Conservation (phyloP, 1,140 invertebrate species). For the Drosophila nasuta region DNA sequence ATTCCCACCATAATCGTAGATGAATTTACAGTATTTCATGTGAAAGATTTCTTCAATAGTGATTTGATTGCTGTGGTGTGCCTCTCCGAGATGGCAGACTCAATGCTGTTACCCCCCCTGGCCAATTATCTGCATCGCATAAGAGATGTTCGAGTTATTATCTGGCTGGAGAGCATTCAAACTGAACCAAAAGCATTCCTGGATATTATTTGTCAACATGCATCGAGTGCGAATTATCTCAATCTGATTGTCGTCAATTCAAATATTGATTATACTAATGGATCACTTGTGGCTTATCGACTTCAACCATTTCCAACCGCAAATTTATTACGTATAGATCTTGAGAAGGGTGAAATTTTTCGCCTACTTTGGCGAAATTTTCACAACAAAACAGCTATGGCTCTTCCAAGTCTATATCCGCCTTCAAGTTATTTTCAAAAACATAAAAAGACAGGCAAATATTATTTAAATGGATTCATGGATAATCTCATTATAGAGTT, state of each 20-base stretch:
- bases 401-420: neutral
- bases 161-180: neutral
- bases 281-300: neutral
- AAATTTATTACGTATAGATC: neutral
- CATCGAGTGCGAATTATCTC: neutral
- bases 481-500: constrained; percentile 6
- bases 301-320: constrained; percentile 22
- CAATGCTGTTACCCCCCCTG: constrained; percentile 3
- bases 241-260: constrained; percentile 6
- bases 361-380: constrained; percentile 9
- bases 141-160: constrained; percentile 10
- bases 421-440: neutral
- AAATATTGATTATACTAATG: neutral
- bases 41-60: neutral
- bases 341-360: neutral
- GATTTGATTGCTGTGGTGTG: constrained; percentile 25
- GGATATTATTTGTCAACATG: neutral
- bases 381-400: constrained; percentile 8
- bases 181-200: neutral
- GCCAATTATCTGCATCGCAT: constrained; percentile 14
- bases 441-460: neutral
- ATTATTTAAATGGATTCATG: neutral
- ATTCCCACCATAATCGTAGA: constrained; percentile 11
- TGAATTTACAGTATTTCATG: neutral
- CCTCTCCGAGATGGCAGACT: constrained; percentile 3